A percentile compares a stretch with the other conserved stretches of the same genome.
phyloP scores from a whole-genome alignment of 1,140 invertebrate species.

The Drosophila fuyamai region DNA sequence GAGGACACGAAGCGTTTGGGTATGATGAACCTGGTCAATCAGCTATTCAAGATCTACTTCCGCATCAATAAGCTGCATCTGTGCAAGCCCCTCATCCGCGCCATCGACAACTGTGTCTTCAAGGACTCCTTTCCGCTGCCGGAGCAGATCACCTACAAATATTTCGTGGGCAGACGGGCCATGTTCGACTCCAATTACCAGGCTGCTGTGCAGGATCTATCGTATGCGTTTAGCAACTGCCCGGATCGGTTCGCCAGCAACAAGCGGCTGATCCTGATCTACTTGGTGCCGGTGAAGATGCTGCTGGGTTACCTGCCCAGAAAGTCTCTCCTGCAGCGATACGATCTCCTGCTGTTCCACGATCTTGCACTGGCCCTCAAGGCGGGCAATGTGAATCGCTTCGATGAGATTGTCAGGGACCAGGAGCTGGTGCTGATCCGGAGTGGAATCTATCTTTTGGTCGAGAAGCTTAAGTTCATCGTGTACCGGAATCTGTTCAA shows the following conservation, averaged over 20 bases:
- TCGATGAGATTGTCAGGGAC: constrained; percentile 93
- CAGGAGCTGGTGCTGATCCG: constrained; percentile 97
- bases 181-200: constrained; percentile 99
- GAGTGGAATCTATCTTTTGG: constrained; percentile 97
- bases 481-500: constrained; percentile 98
- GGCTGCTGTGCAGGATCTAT: constrained; percentile 95
- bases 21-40: constrained; percentile 98
- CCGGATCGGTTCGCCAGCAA: constrained; percentile 93
- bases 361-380: constrained; percentile 94
- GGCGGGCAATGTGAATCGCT: constrained; percentile 93
- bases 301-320: constrained; percentile 96
- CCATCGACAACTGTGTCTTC: constrained; percentile 95
- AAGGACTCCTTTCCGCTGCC: constrained; percentile 95
- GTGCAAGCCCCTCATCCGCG: constrained; percentile 97
- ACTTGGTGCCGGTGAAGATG: constrained; percentile 99
- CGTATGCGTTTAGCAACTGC: constrained; percentile 97
- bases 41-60: constrained; percentile 99
- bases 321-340: constrained; percentile 92
- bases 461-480: constrained; percentile 98
- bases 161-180: constrained; percentile 98
- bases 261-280: constrained; percentile 97
- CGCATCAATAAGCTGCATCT: constrained; percentile 98
- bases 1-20: constrained; percentile 97
- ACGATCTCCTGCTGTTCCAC: constrained; percentile 95
- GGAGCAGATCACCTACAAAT: constrained; percentile 97